These are phyloP conservation scores for Aleadryas rufinucha DNA, from an alignment of 2,113 vertebrate species.

Conservation along the genomic window DNA sequence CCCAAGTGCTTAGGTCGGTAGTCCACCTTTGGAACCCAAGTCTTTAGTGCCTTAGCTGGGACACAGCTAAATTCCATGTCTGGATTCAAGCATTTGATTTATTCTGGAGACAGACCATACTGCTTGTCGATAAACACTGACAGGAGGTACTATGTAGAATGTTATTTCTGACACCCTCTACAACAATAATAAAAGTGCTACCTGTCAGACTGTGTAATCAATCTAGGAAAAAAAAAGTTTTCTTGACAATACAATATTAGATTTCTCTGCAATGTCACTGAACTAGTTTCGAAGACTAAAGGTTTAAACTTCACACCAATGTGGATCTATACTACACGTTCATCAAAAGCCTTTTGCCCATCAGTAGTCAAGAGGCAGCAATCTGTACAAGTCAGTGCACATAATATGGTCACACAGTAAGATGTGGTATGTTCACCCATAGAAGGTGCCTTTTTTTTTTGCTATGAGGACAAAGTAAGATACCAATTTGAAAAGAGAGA, in stretches of 20 bases:
- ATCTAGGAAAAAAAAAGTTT: neutral
- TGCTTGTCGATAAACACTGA: neutral
- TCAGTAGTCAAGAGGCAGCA: neutral
- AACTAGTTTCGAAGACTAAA: neutral
- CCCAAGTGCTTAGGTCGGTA: neutral
- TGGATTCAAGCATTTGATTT: neutral
- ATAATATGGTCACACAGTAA: neutral
- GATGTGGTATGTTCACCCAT: accelerated
- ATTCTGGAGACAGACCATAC: neutral
- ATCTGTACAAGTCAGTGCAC: accelerated
- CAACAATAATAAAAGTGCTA: conserved; percentile 10
- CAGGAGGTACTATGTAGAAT: neutral
- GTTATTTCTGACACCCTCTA: conserved; percentile 8
- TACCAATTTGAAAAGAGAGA: neutral
- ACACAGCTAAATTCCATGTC: neutral
- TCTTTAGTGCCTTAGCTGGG: neutral
- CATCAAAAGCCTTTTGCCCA: neutral
- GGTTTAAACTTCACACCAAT: neutral
- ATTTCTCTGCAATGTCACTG: neutral
- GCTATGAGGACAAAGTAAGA: neutral
- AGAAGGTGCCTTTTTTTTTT: neutral
- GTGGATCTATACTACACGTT: neutral
- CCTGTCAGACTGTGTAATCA: neutral
- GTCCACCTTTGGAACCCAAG: neutral
- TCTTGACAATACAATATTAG: conserved; percentile 28